Evolutionary conservation across 1,140 invertebrate genomes (phyloP).

Genomic region (Magallana ariakensis): DNA sequence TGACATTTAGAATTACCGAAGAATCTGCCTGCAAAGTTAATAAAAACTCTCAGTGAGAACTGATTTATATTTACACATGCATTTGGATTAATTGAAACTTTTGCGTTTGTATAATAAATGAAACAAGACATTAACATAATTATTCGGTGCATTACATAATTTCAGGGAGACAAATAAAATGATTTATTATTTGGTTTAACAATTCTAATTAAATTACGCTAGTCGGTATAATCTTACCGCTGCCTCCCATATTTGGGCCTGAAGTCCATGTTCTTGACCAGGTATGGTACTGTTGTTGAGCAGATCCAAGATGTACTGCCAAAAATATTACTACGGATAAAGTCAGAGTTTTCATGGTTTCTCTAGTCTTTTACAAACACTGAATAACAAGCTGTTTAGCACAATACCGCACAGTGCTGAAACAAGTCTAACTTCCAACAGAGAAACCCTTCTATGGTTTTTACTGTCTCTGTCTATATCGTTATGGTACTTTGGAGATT

Average conservation of each 20-base stretch:
- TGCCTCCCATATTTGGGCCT: background rate
- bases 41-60: no score
- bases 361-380: background rate
- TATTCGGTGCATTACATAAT: no score
- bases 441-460: background rate
- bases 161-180: no score
- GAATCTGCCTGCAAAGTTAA: no score
- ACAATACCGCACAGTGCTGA: background rate
- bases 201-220: no score
- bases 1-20: no score
- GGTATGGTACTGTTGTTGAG: background rate
- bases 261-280: background rate
- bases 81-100: no score
- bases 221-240: background rate
- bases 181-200: no score
- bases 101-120: no score
- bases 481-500: background rate
- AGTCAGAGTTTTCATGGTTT: background rate
- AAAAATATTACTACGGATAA: background rate
- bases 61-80: no score
- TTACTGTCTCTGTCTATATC: background rate
- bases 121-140: no score
- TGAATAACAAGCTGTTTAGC: background rate
- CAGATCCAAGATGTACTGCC: background rate
- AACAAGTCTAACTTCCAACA: background rate